Percentiles rank a stretch among this genome's conserved stretches.
phyloP scores from a whole-genome alignment of 2,888 invertebrate genomes.

The Acleris holmiana region DNA sequence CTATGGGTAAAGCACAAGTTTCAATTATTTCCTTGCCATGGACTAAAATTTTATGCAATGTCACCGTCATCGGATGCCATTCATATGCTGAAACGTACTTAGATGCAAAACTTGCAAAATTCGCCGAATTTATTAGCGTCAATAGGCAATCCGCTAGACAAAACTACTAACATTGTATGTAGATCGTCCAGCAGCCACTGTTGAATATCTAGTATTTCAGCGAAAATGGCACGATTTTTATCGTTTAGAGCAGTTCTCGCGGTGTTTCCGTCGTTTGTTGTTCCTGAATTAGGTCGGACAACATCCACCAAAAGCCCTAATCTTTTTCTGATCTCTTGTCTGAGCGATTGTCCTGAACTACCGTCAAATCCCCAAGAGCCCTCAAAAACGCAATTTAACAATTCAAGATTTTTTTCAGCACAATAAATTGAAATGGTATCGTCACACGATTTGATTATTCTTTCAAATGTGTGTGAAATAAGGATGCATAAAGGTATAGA shows the following conservation, averaged over 20 bases:
- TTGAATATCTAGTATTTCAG: slow-evolving; percentile 1
- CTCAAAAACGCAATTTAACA: background rate
- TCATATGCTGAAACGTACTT: background rate
- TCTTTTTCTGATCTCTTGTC: background rate
- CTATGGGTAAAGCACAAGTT: background rate
- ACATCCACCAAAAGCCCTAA: background rate
- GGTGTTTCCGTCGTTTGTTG: slow-evolving; percentile 21
- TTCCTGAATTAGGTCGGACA: slow-evolving; percentile 2
- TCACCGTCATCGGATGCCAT: background rate
- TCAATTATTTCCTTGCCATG: background rate
- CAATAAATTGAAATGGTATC: background rate
- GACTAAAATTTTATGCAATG: background rate
- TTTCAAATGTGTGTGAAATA: background rate
- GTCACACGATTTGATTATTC: background rate
- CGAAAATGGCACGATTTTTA: slow-evolving; percentile 8
- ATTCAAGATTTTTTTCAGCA: background rate
- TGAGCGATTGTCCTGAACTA: slow-evolving; percentile 1
- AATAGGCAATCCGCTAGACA: background rate
- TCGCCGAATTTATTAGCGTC: background rate
- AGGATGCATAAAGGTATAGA: background rate
- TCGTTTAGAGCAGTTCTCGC: slow-evolving; percentile 2
- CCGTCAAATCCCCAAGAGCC: slow-evolving; percentile 8
- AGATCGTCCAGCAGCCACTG: no score
- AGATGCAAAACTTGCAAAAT: background rate
- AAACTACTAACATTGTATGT: background rate